Conservation (phyloP, 1,140 invertebrate species). For the Drosophila sp. region DNA sequence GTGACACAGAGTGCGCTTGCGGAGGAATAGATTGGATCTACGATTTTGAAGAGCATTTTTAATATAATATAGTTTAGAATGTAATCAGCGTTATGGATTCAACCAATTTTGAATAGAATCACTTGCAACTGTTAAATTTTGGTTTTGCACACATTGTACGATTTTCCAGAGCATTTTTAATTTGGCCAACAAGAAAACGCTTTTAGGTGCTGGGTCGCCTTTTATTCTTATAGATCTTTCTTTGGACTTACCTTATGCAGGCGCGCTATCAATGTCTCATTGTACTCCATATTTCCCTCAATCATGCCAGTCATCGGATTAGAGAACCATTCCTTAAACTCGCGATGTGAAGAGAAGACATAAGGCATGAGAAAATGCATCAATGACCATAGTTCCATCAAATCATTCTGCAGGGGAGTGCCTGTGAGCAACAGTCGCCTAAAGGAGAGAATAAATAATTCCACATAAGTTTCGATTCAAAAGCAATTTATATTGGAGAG, state of each 20-base stretch:
- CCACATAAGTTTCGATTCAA: slow-evolving; percentile 6
- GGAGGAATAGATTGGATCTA: background rate
- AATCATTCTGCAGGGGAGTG: slow-evolving; percentile 98
- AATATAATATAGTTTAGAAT: background rate
- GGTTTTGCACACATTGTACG: slow-evolving; percentile 70
- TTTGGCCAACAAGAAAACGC: slow-evolving; percentile 65
- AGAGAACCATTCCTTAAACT: slow-evolving; percentile 99
- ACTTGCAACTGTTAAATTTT: slow-evolving; percentile 50
- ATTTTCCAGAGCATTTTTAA: slow-evolving; percentile 67
- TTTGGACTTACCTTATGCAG: slow-evolving; percentile 92
- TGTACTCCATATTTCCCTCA: slow-evolving; percentile 97
- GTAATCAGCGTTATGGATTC: slow-evolving; percentile 36
- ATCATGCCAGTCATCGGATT: slow-evolving; percentile 99
- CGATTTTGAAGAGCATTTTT: background rate
- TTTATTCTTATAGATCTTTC: fast-evolving
- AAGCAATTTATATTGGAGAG: background rate
- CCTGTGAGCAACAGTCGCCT: slow-evolving; percentile 97
- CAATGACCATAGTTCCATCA: slow-evolving; percentile 99
- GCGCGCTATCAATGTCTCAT: slow-evolving; percentile 96
- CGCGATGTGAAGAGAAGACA: slow-evolving; percentile 98
- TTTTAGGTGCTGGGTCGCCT: slow-evolving; percentile 55
- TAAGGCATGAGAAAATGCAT: slow-evolving; percentile 99
- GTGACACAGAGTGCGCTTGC: slow-evolving; percentile 79
- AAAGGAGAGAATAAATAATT: slow-evolving; percentile 58
- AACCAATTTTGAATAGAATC: slow-evolving; percentile 29